Evolutionary conservation across 1,140 invertebrate genomes (phyloP), one percentile per base, ranked within the genome.

Genomic region (Hycleus phaleratus): DNA sequence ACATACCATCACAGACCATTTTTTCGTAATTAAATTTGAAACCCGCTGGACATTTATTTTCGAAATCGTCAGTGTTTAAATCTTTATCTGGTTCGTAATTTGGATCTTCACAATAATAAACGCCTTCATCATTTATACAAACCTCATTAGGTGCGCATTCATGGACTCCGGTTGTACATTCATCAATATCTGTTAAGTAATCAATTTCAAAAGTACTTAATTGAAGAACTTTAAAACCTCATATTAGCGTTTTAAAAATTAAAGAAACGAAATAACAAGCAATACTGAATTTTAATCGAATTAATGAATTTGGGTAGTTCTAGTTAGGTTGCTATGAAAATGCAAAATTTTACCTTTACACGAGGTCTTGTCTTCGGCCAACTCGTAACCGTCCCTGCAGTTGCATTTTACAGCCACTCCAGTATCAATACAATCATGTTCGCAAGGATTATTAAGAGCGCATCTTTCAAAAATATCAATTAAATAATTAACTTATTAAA

Each of bases 1-100:
- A 9, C 75, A 71, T 75, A 88, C 87, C 87, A 71, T 88, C 84
- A 67, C 87, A 90, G 58, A 79, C 77, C 60, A 81, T 71, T 54
- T 77, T 80, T 3, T 73, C 65, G 10, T 75, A 59, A 68, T 86
- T 85, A 58, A 79, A 85, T 6, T 75, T 71, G 64, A 83, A 88
- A 9, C 86, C 86, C 25, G 69, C 43, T 2, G 85, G 85, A 68
- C 86, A 88, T 57, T 67, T 64, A 26, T 52, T 60, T 10, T 64
- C 59, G 11, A 58, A 52, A 38, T 63, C 59, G 25, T 67, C 54
- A 46, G 54, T 58, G 4, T 46, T 58, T 10, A 58, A 38, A 5
- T 61, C 60, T 6, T 46, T 44, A 18, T 64, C 56, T 48, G 49
- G 40, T 8, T 52, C 24, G 51, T 67, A 43, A 39, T 46, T 49